Evolutionary conservation across 2,113 vertebrate species (phyloP).

Genomic region (Ia io): DNA sequence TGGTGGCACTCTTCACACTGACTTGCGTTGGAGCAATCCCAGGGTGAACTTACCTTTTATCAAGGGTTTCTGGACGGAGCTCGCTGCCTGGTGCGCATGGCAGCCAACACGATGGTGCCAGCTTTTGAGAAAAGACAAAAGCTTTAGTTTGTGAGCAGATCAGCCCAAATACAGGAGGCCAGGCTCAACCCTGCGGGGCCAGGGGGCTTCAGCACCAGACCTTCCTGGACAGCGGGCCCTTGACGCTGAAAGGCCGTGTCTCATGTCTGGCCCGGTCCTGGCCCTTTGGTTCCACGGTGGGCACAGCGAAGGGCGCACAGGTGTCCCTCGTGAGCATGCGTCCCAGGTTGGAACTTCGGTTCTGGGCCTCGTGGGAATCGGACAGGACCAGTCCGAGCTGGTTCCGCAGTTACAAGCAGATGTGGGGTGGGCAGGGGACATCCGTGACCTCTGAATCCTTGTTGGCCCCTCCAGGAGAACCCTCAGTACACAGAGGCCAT

Average conservation of each 20-base stretch:
- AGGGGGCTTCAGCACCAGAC: not conserved
- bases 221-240: not conserved
- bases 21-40: fast-evolving
- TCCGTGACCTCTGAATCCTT: not conserved
- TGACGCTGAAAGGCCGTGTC: not conserved
- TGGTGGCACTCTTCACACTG: fast-evolving
- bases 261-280: too few species aligned
- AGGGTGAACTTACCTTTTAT: fast-evolving
- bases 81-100: fast-evolving
- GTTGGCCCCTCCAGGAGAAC: not conserved
- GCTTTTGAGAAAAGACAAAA: not conserved
- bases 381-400: not conserved
- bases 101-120: not conserved
- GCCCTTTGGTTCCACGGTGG: not conserved
- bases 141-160: not conserved
- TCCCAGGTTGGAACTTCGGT: not conserved
- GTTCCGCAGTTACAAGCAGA: not conserved
- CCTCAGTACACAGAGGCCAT: not conserved
- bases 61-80: too few species aligned
- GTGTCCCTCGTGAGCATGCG: not conserved
- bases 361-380: too few species aligned
- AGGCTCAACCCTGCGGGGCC: too few species aligned
- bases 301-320: not conserved
- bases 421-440: not conserved
- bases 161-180: not conserved